These are phyloP conservation scores for Neuroscelio doddi DNA, from an alignment of 2,888 invertebrate species.

Conservation along the genomic window DNA sequence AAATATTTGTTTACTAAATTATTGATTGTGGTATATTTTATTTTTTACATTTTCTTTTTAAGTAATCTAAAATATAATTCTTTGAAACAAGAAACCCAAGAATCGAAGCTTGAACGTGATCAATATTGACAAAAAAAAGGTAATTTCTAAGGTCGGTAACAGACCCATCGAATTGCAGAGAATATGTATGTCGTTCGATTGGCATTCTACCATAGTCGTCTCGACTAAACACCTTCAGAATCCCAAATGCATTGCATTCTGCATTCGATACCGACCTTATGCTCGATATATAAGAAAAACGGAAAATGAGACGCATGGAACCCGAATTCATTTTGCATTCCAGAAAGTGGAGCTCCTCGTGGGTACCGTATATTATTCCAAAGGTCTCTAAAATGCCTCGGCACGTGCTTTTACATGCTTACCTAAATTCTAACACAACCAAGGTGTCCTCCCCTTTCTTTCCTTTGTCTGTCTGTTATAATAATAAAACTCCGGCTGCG, in stretches of 20 bases:
- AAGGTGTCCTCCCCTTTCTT: constrained; percentile 4
- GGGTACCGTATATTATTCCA: constrained; percentile 36
- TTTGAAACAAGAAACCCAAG: too few species aligned
- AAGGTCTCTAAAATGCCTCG: constrained; percentile 28
- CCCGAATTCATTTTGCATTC: constrained; percentile 56
- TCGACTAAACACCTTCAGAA: constrained; percentile 53
- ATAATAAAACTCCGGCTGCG: constrained; percentile 22
- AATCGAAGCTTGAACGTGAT: too few species aligned
- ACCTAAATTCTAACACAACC: constrained; percentile 8
- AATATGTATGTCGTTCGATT: constrained; percentile 49
- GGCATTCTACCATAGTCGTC: constrained; percentile 56
- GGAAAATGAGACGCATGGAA: constrained; percentile 21
- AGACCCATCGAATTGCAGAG: constrained; percentile 38
- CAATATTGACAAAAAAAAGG: too few species aligned
- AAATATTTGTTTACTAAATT: too few species aligned
- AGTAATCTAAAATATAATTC: too few species aligned
- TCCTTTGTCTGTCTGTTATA: constrained; percentile 36
- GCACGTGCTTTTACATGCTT: neutral
- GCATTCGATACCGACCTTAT: constrained; percentile 30
- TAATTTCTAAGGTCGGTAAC: too few species aligned
- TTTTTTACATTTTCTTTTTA: too few species aligned
- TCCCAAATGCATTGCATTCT: constrained; percentile 54
- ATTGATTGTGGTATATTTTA: too few species aligned
- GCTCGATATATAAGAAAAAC: constrained; percentile 30
- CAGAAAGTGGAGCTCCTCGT: constrained; percentile 41